Evolutionary conservation across 2,888 invertebrate species (phyloP).

Genomic region (Heliothis peltigera): DNA sequence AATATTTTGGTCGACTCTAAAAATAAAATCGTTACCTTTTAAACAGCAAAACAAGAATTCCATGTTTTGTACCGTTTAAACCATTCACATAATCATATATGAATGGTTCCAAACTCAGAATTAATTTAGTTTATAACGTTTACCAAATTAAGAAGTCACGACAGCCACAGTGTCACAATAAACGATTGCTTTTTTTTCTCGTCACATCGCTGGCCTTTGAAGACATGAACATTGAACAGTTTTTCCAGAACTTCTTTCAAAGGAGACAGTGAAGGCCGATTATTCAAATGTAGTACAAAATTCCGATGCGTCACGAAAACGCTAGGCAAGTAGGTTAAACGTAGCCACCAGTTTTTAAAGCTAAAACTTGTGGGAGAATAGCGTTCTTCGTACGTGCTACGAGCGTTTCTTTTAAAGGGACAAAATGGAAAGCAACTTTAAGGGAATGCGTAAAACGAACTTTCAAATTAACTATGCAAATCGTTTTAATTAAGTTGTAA

Average conservation of each 20-base stretch:
- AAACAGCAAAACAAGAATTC: not conserved
- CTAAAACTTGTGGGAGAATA: constrained; percentile 69
- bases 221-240: constrained; percentile 65
- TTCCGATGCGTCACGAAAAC: constrained; percentile 80
- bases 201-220: constrained; percentile 40
- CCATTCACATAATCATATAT: constrained; percentile 20
- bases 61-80: constrained; percentile 1
- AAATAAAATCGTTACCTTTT: not conserved
- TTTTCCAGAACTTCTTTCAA: constrained; percentile 75
- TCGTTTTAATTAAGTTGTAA: constrained; percentile 57
- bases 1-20: not conserved
- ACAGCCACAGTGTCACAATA: constrained; percentile 53
- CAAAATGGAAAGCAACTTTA: constrained; percentile 76
- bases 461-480: constrained; percentile 63
- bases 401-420: constrained; percentile 68
- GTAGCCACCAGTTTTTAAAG: constrained; percentile 74
- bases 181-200: constrained; percentile 60
- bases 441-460: constrained; percentile 53
- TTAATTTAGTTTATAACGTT: constrained; percentile 48
- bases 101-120: constrained; percentile 42
- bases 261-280: constrained; percentile 74
- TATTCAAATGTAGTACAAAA: constrained; percentile 82
- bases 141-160: constrained; percentile 60
- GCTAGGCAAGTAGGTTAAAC: constrained; percentile 79
- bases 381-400: constrained; percentile 70